A percentile compares a stretch with the other conserved stretches of the same genome.
These are phyloP conservation scores for Arremon brunneinucha DNA, from an alignment of 2,797 vertebrate genomes.

Conservation along the genomic window DNA sequence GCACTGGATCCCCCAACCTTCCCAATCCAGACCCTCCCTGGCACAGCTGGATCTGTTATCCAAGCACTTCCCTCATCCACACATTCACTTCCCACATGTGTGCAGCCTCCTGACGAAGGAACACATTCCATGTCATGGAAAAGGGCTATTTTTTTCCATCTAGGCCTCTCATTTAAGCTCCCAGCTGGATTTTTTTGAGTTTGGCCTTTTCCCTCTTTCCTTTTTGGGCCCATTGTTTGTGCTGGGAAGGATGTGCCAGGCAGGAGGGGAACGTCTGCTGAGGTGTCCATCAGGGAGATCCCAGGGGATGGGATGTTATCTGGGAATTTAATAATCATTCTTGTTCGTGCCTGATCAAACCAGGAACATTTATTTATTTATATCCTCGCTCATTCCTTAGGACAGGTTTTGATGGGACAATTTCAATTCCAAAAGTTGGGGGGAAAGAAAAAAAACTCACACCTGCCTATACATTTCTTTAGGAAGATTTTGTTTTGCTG, in stretches of 20 bases:
- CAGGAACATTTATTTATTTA: neutral
- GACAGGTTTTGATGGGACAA: neutral
- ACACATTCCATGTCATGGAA: neutral
- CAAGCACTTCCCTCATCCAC: neutral
- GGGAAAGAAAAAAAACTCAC: no score
- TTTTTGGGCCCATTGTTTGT: constrained; percentile 5
- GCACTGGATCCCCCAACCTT: neutral
- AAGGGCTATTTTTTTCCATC: constrained; percentile 42
- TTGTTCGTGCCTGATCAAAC: neutral
- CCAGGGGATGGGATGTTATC: neutral
- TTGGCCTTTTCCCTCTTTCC: constrained; percentile 22
- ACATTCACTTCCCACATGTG: neutral
- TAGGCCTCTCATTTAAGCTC: constrained; percentile 7
- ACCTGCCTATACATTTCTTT: neutral
- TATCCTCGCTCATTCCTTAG: neutral
- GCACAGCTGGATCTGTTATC: neutral
- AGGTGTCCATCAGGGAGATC: neutral
- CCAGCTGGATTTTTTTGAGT: constrained; percentile 29
- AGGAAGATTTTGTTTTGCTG: neutral
- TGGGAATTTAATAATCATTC: neutral
- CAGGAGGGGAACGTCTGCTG: neutral
- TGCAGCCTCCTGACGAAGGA: neutral
- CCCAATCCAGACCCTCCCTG: neutral
- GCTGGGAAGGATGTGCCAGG: neutral
- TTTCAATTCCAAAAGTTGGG: neutral